phyloP scores from a whole-genome alignment of 2,888 invertebrate genomes.

The Agriotes lineatus region DNA sequence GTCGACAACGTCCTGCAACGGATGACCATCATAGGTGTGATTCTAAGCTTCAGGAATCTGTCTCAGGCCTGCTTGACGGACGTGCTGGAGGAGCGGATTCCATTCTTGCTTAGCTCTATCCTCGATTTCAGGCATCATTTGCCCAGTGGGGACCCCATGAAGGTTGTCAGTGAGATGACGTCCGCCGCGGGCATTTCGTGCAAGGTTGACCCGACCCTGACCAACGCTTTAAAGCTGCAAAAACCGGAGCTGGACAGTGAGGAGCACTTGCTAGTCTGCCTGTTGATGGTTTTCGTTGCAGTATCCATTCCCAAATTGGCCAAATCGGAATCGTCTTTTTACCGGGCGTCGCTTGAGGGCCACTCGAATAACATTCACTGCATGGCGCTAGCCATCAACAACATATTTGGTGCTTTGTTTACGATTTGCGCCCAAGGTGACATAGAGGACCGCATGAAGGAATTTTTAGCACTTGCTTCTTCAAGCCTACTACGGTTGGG shows the following conservation, averaged over 20 bases:
- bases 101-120: conserved; percentile 95
- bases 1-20: conserved; percentile 96
- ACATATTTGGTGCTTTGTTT: conserved; percentile 96
- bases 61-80: conserved; percentile 95
- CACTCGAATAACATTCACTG: conserved; percentile 99
- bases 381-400: conserved; percentile 95
- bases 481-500: conserved; percentile 94
- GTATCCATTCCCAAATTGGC: conserved; percentile 97
- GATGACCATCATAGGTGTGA: conserved; percentile 98
- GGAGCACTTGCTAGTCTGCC: conserved; percentile 92
- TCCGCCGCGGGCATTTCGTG: conserved; percentile 95
- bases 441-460: conserved; percentile 97
- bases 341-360: conserved; percentile 88
- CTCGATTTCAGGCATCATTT: conserved; percentile 94
- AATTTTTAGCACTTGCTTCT: conserved; percentile 92
- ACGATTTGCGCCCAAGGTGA: conserved; percentile 96
- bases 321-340: conserved; percentile 89
- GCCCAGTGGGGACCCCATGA: conserved; percentile 88
- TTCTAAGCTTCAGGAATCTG: conserved; percentile 93
- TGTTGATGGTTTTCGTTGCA: conserved; percentile 98
- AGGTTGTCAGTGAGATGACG: conserved; percentile 97
- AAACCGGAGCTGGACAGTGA: conserved; percentile 91
- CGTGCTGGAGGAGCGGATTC: conserved; percentile 93
- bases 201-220: conserved; percentile 95
- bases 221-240: conserved; percentile 89